Percentiles rank a stretch among this genome's conserved stretches.
These are phyloP conservation scores for Caerostris darwini DNA, from an alignment of 1,140 invertebrate species.

Conservation along the genomic window DNA sequence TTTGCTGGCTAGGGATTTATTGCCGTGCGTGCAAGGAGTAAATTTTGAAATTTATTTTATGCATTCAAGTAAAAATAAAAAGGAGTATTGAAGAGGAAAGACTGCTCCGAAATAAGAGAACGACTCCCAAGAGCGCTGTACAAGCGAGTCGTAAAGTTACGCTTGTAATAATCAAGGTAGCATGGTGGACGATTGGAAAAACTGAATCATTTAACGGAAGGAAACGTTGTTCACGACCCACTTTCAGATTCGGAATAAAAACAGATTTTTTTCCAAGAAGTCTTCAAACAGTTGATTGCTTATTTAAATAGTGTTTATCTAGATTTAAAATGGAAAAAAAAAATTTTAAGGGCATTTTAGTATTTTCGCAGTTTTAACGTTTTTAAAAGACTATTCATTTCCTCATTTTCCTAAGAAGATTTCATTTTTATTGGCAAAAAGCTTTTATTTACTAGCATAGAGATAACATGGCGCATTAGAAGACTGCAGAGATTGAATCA, in stretches of 20 bases:
- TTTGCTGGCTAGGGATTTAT: constrained; percentile 58
- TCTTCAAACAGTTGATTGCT: neutral
- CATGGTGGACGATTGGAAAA: neutral
- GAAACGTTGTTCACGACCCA: neutral
- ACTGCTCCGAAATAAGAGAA: constrained; percentile 5
- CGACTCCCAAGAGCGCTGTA: constrained; percentile 6
- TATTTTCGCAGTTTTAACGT: too few relatives aligned
- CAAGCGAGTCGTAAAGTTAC: constrained; percentile 23
- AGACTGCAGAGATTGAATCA: too few relatives aligned
- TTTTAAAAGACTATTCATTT: too few relatives aligned
- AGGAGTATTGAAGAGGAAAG: neutral
- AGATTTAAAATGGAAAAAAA: too few relatives aligned
- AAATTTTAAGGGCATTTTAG: too few relatives aligned
- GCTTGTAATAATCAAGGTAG: constrained; percentile 38
- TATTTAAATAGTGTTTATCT: too few relatives aligned
- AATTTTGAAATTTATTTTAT: constrained; percentile 72
- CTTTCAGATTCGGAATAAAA: neutral
- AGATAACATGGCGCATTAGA: too few relatives aligned
- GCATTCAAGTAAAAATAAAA: constrained; percentile 11
- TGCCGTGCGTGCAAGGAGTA: constrained; percentile 18
- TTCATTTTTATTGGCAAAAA: too few relatives aligned
- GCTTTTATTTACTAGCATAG: too few relatives aligned
- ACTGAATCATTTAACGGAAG: constrained; percentile 12
- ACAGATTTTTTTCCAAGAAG: neutral
- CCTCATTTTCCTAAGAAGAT: too few relatives aligned